Evolutionary conservation across 2,888 invertebrate species (phyloP).

Genomic region (Masnerella sp.): DNA sequence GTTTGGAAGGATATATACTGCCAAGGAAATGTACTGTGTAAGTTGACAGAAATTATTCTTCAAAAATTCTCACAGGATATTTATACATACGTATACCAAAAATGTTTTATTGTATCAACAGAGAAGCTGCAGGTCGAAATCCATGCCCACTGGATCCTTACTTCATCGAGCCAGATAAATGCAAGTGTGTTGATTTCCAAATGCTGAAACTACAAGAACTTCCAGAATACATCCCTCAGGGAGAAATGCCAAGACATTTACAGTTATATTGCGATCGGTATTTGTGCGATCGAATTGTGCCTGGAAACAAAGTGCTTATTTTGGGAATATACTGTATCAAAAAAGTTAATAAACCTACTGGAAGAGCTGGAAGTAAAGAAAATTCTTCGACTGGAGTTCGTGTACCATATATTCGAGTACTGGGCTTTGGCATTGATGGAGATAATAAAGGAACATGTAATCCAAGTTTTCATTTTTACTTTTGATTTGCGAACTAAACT

Average conservation of each 20-base stretch:
- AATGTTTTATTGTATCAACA: conserved; percentile 70
- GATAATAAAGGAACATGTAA: conserved; percentile 85
- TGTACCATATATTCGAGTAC: conserved; percentile 94
- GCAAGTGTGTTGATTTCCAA: conserved; percentile 98
- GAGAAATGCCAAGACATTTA: conserved; percentile 98
- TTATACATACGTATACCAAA: background rate
- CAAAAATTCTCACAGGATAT: no score
- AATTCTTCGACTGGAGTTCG: conserved; percentile 93
- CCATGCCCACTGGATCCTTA: conserved; percentile 98
- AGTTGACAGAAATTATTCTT: no score
- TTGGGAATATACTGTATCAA: conserved; percentile 98
- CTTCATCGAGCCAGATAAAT: conserved; percentile 98
- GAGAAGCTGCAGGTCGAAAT: conserved; percentile 94
- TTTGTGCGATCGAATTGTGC: conserved; percentile 96
- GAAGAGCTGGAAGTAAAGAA: conserved; percentile 84
- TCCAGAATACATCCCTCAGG: conserved; percentile 96
- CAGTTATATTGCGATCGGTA: conserved; percentile 96
- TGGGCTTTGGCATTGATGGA: conserved; percentile 93
- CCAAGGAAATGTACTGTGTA: conserved; percentile 96
- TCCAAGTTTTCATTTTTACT: conserved; percentile 4
- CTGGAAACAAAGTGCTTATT: conserved; percentile 95
- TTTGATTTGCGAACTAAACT: no score
- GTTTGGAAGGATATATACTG: conserved; percentile 96
- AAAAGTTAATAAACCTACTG: conserved; percentile 84
- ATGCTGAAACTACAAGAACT: conserved; percentile 97